Base-by-base conservation (phyloP, 1,140 invertebrate genomes). In the Lordiphosa stackelbergi region DNA sequence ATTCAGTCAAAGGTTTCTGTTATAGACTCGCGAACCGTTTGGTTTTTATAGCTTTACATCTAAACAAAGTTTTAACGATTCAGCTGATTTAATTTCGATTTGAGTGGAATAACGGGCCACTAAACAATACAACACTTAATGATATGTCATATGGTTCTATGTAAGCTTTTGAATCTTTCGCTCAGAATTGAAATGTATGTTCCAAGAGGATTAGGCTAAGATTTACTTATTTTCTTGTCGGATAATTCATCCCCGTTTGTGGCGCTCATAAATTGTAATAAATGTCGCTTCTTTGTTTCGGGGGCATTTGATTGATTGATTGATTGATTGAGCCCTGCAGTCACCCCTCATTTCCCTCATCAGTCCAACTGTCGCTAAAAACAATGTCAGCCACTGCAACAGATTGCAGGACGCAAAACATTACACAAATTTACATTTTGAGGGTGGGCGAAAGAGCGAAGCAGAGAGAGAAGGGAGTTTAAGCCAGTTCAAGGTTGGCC, bases 361-460 rank as follows among this genome's bases (percentile, higher is more conserved):
- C 43, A 46, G 43, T 46, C 43, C 43, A 46, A 34, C 43, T 46
- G 43, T 46, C 24, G 43, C 43, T 46, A 46, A 34, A 46, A 46
- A 34, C 7, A n/a, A 8, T 31, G 12, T 31, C 13, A 34, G 24
- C 11, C 24, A 28, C 13, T 46, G 43, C 43, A 46, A 46, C 43
- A 46, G 43, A 46, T 46, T 46, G 43, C 43, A 46, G 43, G 43
- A 24, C 24, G 34, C 43, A 46, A 46, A 28, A 28, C 24, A 46
- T 46, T 46, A 46, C 43, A 46, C 11, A 38, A 45, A 45, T 46
- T 46, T 12, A 11, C 11, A 13, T 45, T 31, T 46, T 46, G 43
- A 22, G 43, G 28, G 43, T 34, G 43, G 24, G 43, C 43, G 12
- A 46, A 46, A 31, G 7, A 31, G 28, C 2, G 28, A 28, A 5